Evolutionary conservation across 2,113 vertebrate species (phyloP).

Genomic region (Rattus norvegicus): DNA sequence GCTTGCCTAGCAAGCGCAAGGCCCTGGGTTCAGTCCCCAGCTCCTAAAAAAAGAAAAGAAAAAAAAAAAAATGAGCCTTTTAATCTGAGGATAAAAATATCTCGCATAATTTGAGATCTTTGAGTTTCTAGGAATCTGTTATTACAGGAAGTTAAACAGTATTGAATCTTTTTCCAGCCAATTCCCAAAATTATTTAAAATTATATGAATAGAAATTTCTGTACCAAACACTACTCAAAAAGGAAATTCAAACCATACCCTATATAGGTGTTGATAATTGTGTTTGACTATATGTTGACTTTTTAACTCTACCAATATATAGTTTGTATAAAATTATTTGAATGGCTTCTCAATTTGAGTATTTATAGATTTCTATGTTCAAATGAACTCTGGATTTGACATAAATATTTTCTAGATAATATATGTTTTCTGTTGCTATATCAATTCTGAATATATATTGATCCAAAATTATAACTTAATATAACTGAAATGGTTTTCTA

Average conservation of each 20-base stretch:
- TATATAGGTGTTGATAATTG: slow-evolving; percentile 17
- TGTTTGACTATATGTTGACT: slow-evolving; percentile 28
- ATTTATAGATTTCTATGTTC: slow-evolving; percentile 58
- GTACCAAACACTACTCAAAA: slow-evolving; percentile 35
- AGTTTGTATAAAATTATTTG: slow-evolving; percentile 30
- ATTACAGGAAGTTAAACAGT: slow-evolving; percentile 52
- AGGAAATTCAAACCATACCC: not conserved
- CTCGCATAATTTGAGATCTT: not conserved
- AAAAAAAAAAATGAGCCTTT: slow-evolving; percentile 61
- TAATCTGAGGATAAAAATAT: slow-evolving; percentile 30
- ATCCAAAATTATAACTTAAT: slow-evolving; percentile 32
- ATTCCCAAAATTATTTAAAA: slow-evolving; percentile 38
- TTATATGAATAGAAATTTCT: slow-evolving; percentile 41
- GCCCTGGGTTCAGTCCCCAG: no score
- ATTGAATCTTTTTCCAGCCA: slow-evolving; percentile 16
- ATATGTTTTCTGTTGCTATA: slow-evolving; percentile 1
- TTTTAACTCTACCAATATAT: not conserved
- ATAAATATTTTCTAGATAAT: slow-evolving; percentile 33
- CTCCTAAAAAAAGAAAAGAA: no score
- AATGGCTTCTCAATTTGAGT: slow-evolving; percentile 38
- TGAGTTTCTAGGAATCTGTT: slow-evolving; percentile 37
- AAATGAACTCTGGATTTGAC: slow-evolving; percentile 38
- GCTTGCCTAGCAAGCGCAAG: no score
- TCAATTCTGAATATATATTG: not conserved
- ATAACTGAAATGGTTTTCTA: not conserved